Conservation (phyloP, 2,113 vertebrate species). For the Mixornis gularis region DNA sequence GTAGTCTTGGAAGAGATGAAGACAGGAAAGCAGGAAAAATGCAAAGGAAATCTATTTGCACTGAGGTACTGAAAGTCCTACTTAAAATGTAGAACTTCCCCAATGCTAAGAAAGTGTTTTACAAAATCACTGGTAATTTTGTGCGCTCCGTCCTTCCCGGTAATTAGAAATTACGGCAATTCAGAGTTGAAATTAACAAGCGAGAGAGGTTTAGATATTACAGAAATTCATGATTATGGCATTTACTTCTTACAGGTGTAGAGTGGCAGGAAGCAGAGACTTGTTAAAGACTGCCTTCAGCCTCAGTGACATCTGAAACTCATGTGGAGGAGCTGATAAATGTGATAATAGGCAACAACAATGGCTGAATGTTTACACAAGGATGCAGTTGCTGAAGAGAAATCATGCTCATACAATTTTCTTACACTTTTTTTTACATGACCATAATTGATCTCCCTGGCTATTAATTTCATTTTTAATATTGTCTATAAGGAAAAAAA, state of each 20-base stretch:
- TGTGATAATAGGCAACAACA: neutral
- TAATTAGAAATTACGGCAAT: neutral
- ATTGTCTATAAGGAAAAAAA: neutral
- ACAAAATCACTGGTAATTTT: neutral
- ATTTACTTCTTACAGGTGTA: neutral
- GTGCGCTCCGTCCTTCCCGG: neutral
- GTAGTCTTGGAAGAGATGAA: neutral
- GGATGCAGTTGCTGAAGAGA: neutral
- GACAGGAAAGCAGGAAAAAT: neutral
- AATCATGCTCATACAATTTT: neutral
- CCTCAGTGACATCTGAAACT: neutral
- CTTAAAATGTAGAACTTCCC: neutral
- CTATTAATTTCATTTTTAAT: neutral
- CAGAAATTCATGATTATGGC: neutral
- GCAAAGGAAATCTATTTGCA: neutral
- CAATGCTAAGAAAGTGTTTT: neutral
- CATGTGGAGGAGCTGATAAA: neutral
- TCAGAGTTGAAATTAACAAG: neutral
- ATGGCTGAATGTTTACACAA: neutral
- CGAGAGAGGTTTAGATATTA: neutral
- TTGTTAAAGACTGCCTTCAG: neutral
- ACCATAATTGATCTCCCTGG: neutral
- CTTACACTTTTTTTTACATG: neutral
- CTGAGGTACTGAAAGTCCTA: neutral
- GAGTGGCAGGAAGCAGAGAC: neutral